Percentiles rank a stretch among this genome's conserved stretches.
Evolutionary conservation across 1,140 invertebrate genomes (phyloP).

Genomic region (Belonocnema kinseyi): DNA sequence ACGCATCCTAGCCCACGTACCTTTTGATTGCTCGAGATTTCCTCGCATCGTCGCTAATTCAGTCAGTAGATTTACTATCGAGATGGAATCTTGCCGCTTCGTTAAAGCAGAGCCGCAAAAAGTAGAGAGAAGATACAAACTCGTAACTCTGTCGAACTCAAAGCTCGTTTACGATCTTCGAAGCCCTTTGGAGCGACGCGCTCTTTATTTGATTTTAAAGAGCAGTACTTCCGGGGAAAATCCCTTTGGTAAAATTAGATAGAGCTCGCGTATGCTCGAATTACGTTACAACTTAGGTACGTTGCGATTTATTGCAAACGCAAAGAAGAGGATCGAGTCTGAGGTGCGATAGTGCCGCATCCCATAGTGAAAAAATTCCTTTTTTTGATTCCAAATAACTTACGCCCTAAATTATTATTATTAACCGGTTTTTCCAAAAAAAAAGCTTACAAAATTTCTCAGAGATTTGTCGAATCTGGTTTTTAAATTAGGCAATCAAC

Average conservation of each 20-base stretch:
- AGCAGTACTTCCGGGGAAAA: slow-evolving; percentile 15
- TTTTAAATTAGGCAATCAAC: no score
- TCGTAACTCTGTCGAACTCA: slow-evolving; percentile 15
- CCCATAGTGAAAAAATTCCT: no score
- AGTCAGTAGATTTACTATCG: slow-evolving; percentile 5
- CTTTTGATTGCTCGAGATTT: background rate
- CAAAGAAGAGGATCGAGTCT: background rate
- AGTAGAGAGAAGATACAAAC: background rate
- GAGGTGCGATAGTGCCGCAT: background rate
- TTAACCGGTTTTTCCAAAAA: no score
- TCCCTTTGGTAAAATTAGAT: slow-evolving; percentile 24
- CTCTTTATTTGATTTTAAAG: slow-evolving; percentile 20
- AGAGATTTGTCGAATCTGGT: no score
- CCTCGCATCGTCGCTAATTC: background rate
- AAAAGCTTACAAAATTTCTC: no score
- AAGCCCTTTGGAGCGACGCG: slow-evolving; percentile 19
- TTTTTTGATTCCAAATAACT: no score
- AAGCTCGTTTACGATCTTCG: slow-evolving; percentile 28
- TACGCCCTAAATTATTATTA: no score
- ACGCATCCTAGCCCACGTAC: background rate
- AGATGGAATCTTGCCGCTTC: background rate
- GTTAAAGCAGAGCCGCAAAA: slow-evolving; percentile 3
- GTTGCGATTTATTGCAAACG: background rate
- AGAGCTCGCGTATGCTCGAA: background rate
- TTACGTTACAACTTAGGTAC: slow-evolving; percentile 1